Evolutionary conservation across 2,113 vertebrate genomes (phyloP), one percentile per base, ranked within the genome.

Genomic region (sheep (Ovis aries)): DNA sequence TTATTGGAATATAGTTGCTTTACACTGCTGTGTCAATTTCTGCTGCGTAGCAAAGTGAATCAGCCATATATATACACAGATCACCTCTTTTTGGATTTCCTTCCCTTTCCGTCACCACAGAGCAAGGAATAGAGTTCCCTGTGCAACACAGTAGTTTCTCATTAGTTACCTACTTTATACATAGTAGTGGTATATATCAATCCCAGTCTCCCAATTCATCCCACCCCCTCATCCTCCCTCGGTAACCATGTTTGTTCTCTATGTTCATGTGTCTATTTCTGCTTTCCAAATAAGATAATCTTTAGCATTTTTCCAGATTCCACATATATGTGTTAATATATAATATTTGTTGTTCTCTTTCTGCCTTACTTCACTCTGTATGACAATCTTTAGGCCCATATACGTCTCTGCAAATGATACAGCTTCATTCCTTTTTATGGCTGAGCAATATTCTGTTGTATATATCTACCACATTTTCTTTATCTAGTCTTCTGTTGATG

Each of bases 141-240:
- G 64, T 36, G n/a, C 64, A 36, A 36, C 21, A 36, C 2, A 71
- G n/a, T 21, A 36, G n/a, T 71, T 36, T 36, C 64, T 71, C 19
- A 71, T 71, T 36, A 36, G 64, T 71, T 71, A 21, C 64, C 64
- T 71, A 36, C 11, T 71, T 21, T 71, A 67, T 36, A 10, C n/a
- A 71, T 21, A 11, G 2, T 21, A 36, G n/a, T 36, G 64, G 9
- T 71, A 21, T 71, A 71, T 71, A 71, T 71, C 64, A 36, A 6
- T 36, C n/a, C 17, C 33, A 67, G n/a, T 71, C 64, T 71, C n/a
- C 64, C n/a, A 71, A 12, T 36, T 36, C n/a, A 36, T 71, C n/a
- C 17, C 19, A 36, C n/a, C n/a, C 33, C 2, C n/a, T 3, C 4
- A 5, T n/a, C 2, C n/a, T 19, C 4, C n/a, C 64, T 71, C 21